Evolutionary conservation across 2,888 invertebrate species (phyloP), one percentile per base, ranked within the genome.

Genomic region (Drosophila bunnanda): DNA sequence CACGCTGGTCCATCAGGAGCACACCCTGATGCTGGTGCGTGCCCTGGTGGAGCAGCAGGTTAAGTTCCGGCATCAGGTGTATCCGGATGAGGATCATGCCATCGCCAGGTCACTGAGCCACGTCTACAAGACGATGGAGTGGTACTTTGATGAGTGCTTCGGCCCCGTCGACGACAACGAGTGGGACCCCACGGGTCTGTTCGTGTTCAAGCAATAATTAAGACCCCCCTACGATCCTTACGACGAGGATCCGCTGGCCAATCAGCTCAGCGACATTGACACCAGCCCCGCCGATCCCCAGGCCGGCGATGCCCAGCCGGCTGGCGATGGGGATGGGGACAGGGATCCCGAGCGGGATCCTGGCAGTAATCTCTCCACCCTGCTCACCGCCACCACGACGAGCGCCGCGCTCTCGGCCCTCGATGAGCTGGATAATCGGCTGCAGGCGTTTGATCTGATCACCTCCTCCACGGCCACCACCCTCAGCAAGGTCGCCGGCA

Each of bases 111-210:
- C 96, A 0, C 93, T 94, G 55, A 93, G 95, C 60, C 98, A 98
- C 91, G 94, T 97, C 64, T 96, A 96, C 93, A 95, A 95, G 88
- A 95, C 96, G 12, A 95, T 98, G 94, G 97, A 97, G 91, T 95
- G 96, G 90, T 98, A 97, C 93, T 95, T 97, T 90, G 96, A 96
- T 91, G 96, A 97, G 71, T 96, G 96, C 89, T 97, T 97, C 90
- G 96, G 95, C 0, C 95, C 95, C 1, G 93, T 95, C 22, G 95
- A 95, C 70, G 94, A 95, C 66, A 94, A 94, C 22, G 95, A 95
- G 89, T 95, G 95, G 95, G 95, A 95, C 91, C 93, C 95, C 20
- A 93, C 93, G 50, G 94, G 94, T 15, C 86, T 92, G 61, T 92
- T 92, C 78, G 91, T 92, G 81, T 92, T 92, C 76, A 92, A 92